Base-by-base conservation (phyloP, 2,888 invertebrate genomes). In the Laothoe populi region DNA sequence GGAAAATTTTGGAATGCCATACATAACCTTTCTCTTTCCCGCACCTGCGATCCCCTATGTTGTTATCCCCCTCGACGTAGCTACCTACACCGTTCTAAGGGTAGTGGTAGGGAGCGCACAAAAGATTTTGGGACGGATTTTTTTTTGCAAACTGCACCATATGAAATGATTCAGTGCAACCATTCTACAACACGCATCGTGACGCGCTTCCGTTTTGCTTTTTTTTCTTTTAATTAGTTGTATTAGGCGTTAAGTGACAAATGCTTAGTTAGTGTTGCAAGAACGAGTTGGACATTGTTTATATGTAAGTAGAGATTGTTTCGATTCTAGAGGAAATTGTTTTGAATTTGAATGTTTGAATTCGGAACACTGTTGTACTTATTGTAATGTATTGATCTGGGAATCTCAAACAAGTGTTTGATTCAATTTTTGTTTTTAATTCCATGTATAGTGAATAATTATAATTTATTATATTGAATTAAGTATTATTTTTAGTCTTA, bases 1-100 rank as follows among this genome's bases (percentile, higher is more conserved):
- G 90, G 91, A 91, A 91, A 88, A 90, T 88, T 90, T 92, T 86
- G 92, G 92, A 92, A 92, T 92, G 92, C 82, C 82, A 83, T 83
- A 74, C 77, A 77, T 79, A 73, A 68, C 67, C 68, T 66, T 68
- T 83, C 86, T 81, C 82, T 79, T 75, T 87, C 86, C 73, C 84
- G 75, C 87, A 69, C 75, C 66, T 62, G 61, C 68, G 65, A 66
- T 69, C 66, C 68, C 61, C 66, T 67, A 70, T 83, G 64, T 65
- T 65, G 70, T 77, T 70, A 66, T 88, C 87, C 76, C 83, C 63
- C 71, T 90, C 82, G 64, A 66, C 75, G 70, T 78, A 75, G 78
- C 82, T 91, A 87, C 88, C 89, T 87, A 88, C 81, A 66, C 66
- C 71, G 79, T 78, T 75, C 74, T 81, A 84, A 85, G 89, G 90